Evolutionary conservation across 2,797 vertebrate genomes (phyloP), one percentile per base, ranked within the genome.

Genomic region (Neoniphon sammara): DNA sequence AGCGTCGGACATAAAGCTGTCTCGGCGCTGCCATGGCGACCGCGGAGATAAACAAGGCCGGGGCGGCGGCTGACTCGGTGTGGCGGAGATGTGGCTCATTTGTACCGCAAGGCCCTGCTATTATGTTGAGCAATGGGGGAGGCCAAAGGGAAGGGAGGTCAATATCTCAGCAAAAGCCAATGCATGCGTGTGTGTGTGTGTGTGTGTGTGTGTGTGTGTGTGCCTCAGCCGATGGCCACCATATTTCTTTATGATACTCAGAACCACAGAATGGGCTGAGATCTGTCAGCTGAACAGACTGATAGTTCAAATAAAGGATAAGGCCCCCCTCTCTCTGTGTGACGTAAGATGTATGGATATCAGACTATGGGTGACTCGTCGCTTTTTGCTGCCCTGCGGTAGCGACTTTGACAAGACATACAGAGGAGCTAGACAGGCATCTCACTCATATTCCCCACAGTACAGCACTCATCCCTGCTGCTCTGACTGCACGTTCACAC

Each of bases 221-320:
- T 25, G 50, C 42, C 7, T 58, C 60, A 46, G 30, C 20, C 14
- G 2, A 58, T 36, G 25, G 75, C 56, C 78, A 80, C 77, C 63
- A 46, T 67, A 39, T 62, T 46, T 73, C 0, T 70, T 53, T 42
- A 30, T 53, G 34, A 55, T 21, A 31, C 30, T 44, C 39, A 10
- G 36, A 34, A 10, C 20, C 14, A 7, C 44, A 46, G 11, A 20
- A 21, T 18, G 10, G 62, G 42, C 49, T 66, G 66, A 82, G 73
- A 76, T 73, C 52, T 83, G 70, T 79, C 76, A 71, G 42, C 23
- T 25, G 54, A 70, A 34, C n/a, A 36, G 76, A 87, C 54, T 18
- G 31, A 84, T 76, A 72, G 77, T 60, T 83, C 9, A 70, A 80
- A 80, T 76, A 74, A 75, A 85, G 68, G 61, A 79, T 10, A 42